Conservation (phyloP, 1,140 invertebrate genomes). For the Melanaphis sacchari region DNA sequence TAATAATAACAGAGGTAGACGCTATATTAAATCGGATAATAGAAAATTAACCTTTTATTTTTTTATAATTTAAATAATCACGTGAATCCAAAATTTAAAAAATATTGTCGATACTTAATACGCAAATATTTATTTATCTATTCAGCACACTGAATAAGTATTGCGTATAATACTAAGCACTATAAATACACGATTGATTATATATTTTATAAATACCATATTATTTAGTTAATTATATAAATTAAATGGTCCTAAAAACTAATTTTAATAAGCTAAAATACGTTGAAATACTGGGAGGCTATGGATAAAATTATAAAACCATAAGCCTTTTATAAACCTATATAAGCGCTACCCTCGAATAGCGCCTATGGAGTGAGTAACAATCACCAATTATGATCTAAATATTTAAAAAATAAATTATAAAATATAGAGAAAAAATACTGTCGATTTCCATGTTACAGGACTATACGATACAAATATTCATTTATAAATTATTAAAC, state of each 20-base stretch:
- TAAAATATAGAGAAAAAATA: neutral
- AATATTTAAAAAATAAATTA: neutral
- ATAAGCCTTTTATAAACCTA: neutral
- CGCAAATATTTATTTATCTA: too few relatives aligned
- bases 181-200: neutral
- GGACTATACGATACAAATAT: neutral
- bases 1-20: too few relatives aligned
- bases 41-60: too few relatives aligned
- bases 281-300: neutral
- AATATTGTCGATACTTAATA: too few relatives aligned
- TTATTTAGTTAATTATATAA: neutral
- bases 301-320: neutral
- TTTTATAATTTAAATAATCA: too few relatives aligned
- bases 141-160: too few relatives aligned
- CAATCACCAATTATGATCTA: too few relatives aligned
- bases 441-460: neutral
- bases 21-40: too few relatives aligned
- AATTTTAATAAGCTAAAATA: neutral
- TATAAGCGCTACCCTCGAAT: neutral
- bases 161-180: neutral
- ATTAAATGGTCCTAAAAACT: neutral
- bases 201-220: neutral
- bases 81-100: too few relatives aligned
- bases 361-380: neutral
- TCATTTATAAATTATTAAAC: neutral